Base-by-base conservation (phyloP, 2,113 vertebrate species). In the Xenopus borealis region DNA sequence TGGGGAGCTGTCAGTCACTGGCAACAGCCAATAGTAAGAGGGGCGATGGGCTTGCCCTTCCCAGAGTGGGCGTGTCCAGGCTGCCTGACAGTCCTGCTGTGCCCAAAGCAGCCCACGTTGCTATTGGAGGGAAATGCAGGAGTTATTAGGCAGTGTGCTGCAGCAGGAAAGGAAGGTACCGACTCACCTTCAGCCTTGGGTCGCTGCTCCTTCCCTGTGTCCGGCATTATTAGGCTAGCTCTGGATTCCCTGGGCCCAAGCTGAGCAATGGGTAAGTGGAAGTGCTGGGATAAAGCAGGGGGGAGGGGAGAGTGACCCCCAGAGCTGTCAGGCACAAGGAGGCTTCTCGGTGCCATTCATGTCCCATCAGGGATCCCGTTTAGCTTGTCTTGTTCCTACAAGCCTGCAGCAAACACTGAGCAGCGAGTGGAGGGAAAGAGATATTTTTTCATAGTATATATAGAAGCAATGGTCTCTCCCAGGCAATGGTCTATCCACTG, bases 61-160 rank as follows among this genome's bases (percentile, higher is more conserved):
- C 80, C 73, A 50, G 81, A 44, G 83, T 72, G 82, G 89, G 91
- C 65, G 84, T 82, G 82, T 64, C 71, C 47, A 71, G 20, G 71
- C 82, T 90, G 90, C 88, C 79, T 84, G 90, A 83, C 78, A 85
- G 85, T 88, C 86, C 83, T 46, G 84, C 86, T 85, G 88, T 61
- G 76, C 82, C 91, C 85, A 92, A 91, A n/a, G 95, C 94, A 85
- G 90, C 97, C 97, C 94, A 95, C 85, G 89, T 86, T 86, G 91
- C 87, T 89, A 85, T 79, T 90, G 90, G 95, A 93, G 95, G 94
- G 95, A 97, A 97, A 98, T 97, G 95, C 95, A 96, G 94, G 94
- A 89, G 92, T 94, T 27, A 27, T n/a, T 40, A 40, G 33, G 3
- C 94, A 92, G 88, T 84, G 91, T 86, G 89, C 87, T 89, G 88